phyloP scores from a whole-genome alignment of 2,113 vertebrate species.

The Gorilla gorilla region DNA sequence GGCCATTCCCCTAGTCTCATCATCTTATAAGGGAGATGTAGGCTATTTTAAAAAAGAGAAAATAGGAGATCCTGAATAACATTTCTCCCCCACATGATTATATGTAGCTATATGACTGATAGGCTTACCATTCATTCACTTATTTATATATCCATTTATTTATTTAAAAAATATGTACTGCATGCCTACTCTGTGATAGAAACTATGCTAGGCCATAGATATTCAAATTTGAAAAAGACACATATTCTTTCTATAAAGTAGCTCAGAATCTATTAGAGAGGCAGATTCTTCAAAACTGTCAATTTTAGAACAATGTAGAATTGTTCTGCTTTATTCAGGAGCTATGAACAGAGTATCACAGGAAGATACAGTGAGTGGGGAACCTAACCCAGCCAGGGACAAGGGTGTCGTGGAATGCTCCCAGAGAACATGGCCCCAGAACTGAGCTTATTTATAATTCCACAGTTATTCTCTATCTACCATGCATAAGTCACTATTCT shows the following conservation, averaged over 20 bases:
- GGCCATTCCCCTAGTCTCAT: neutral
- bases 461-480: neutral
- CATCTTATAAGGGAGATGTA: neutral
- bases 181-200: neutral
- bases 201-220: neutral
- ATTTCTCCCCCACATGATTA: neutral
- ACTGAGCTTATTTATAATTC: neutral
- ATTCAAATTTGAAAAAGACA: neutral
- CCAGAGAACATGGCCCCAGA: neutral
- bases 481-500: neutral
- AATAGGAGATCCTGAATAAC: neutral
- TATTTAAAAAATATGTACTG: neutral
- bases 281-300: neutral
- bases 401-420: neutral
- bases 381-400: neutral
- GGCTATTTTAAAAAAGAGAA: neutral
- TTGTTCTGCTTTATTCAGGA: neutral
- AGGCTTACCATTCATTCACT: neutral
- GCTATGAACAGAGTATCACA: neutral
- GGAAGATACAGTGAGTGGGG: neutral
- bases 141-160: neutral
- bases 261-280: neutral
- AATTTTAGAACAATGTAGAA: neutral
- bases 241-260: neutral
- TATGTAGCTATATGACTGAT: neutral